phyloP scores from a whole-genome alignment of 2,797 vertebrate species.

The Chloroceryle amazona region DNA sequence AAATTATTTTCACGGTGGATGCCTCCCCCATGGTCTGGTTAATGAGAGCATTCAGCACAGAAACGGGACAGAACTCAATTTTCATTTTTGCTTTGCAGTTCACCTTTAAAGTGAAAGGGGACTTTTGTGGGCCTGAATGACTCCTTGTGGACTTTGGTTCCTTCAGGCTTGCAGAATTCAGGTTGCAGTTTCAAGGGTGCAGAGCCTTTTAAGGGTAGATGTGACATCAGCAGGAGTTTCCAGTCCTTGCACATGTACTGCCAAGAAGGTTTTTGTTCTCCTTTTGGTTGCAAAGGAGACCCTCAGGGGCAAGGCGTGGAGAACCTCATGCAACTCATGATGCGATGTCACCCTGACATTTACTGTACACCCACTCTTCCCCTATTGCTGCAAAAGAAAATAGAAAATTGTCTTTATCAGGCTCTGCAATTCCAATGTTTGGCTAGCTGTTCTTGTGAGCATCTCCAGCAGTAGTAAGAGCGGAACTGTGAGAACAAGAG shows the following conservation, averaged over 20 bases:
- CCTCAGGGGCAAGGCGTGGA: slow-evolving; percentile 12
- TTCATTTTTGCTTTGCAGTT: slow-evolving; percentile 75
- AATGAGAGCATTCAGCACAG: neutral
- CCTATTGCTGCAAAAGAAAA: slow-evolving; percentile 34
- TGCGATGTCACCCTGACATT: slow-evolving; percentile 65
- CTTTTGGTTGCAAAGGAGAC: slow-evolving; percentile 72
- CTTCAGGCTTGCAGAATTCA: slow-evolving; percentile 49
- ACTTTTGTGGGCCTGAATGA: slow-evolving; percentile 63
- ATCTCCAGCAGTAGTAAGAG: neutral
- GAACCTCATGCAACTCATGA: slow-evolving; percentile 61
- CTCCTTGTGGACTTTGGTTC: slow-evolving; percentile 53
- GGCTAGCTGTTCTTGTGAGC: neutral
- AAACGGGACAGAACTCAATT: slow-evolving; percentile 17
- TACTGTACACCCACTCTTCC: slow-evolving; percentile 64
- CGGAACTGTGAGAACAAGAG: neutral
- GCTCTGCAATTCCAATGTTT: neutral
- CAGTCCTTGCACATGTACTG: slow-evolving; percentile 42
- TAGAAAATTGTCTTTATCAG: neutral
- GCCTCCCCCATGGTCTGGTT: neutral
- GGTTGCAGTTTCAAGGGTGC: slow-evolving; percentile 68
- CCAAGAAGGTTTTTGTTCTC: slow-evolving; percentile 77
- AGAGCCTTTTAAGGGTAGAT: slow-evolving; percentile 57
- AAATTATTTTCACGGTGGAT: neutral
- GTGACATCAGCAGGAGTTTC: slow-evolving; percentile 77
- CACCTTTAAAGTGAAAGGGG: slow-evolving; percentile 62